Percentiles rank a stretch among this genome's conserved stretches.
These are phyloP conservation scores for Enoplolaimus lenunculus DNA, from an alignment of 2,888 invertebrate genomes.

Conservation along the genomic window DNA sequence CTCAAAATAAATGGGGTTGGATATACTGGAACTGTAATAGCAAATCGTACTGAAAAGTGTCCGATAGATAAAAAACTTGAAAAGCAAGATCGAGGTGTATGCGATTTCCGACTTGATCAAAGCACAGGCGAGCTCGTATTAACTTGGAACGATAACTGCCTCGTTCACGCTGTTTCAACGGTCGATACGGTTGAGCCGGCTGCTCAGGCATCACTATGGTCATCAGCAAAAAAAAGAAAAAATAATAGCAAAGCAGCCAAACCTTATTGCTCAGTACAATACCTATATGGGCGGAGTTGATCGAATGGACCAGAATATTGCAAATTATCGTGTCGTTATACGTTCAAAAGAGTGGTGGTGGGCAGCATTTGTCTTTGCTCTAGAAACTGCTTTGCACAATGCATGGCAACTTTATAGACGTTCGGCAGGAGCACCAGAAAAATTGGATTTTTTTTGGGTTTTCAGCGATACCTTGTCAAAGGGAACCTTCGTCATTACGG, in stretches of 20 bases:
- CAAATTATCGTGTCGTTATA: background rate
- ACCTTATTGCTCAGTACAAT: background rate
- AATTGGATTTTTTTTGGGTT: background rate
- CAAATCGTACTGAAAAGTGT: constrained; percentile 6
- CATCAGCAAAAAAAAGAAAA: background rate
- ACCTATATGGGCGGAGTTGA: background rate
- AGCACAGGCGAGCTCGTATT: background rate
- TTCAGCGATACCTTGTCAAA: background rate
- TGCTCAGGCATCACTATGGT: background rate
- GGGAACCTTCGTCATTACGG: background rate
- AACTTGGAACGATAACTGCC: background rate
- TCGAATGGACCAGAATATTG: background rate
- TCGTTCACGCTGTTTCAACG: background rate
- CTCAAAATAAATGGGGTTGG: background rate
- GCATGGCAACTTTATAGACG: background rate
- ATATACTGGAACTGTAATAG: constrained; percentile 5
- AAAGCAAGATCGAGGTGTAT: background rate
- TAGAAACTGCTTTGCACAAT: background rate
- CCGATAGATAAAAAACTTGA: background rate
- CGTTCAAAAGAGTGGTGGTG: background rate
- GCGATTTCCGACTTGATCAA: background rate
- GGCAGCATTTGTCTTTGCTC: background rate
- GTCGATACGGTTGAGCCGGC: background rate
- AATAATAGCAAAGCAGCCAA: background rate
- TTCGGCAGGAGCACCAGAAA: background rate